Conservation (phyloP, 2,113 vertebrate species). For the Pseudolaguvia tuberculata region DNA sequence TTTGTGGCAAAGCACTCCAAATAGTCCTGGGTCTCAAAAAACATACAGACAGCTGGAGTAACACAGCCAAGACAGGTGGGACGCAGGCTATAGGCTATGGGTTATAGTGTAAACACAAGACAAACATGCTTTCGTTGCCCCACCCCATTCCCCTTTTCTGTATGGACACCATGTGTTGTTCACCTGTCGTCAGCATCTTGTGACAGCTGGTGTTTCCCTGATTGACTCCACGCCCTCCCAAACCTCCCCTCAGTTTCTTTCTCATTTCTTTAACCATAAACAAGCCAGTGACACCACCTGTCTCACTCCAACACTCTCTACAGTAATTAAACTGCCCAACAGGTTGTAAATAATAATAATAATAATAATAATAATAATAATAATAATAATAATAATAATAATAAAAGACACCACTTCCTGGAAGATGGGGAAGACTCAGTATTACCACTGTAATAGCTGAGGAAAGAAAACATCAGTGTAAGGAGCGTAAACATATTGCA, state of each 20-base stretch:
- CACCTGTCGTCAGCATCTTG: background rate
- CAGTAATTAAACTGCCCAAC: slow-evolving; percentile 29
- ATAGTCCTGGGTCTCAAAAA: slow-evolving; percentile 12
- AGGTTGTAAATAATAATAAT: slow-evolving; percentile 12
- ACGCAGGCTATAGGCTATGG: slow-evolving; percentile 2
- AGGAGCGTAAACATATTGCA: background rate
- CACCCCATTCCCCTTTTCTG: background rate
- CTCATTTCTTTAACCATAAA: slow-evolving; percentile 15
- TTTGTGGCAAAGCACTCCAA: slow-evolving; percentile 23
- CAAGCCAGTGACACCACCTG: slow-evolving; percentile 13
- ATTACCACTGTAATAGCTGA: too few relatives aligned
- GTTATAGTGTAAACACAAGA: background rate
- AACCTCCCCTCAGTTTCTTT: background rate
- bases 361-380: too few relatives aligned
- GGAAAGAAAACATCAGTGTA: too few relatives aligned
- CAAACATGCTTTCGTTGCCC: background rate
- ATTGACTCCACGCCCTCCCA: slow-evolving; percentile 16
- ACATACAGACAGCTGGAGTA: slow-evolving; percentile 49
- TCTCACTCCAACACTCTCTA: slow-evolving; percentile 8
- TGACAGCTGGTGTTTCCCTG: slow-evolving; percentile 38
- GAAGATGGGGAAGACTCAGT: background rate
- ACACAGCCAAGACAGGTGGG: slow-evolving; percentile 29
- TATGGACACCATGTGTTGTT: slow-evolving; percentile 12
- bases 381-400: too few relatives aligned
- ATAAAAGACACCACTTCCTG: slow-evolving; percentile 2